Base-by-base conservation (phyloP, 2,888 invertebrate species). In the Smittia sp. region DNA sequence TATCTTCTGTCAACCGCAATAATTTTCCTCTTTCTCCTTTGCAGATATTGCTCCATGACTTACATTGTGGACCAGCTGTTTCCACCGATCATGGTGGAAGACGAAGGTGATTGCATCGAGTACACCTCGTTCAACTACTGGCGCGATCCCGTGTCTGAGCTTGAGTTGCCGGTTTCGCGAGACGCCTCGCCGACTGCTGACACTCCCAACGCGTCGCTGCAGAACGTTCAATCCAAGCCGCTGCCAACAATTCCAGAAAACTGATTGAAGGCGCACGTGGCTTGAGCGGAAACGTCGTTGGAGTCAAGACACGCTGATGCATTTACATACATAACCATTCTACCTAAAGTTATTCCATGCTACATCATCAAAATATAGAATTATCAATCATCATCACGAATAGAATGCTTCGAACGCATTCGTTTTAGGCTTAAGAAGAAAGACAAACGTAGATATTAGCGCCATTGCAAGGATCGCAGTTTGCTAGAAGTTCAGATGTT, bases 51-150 rank as follows among this genome's bases (percentile, higher is more conserved):
- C 75, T 93, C 93, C 82, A 93, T 98, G 91, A 92, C 92, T 76
- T 92, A 92, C 82, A 89, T 97, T 76, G 97, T 94, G 76, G 98
- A 98, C 85, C 96, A 96, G 83, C 88, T 98, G 82, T 98, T 97
- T 84, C 98, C 98, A 77, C 90, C 92, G 66, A 83, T 85, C 18
- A 63, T 27, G 27, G 22, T 25, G 1, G 25, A 39, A 7, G 85
- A 85, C 78, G 86, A 85, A 7, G 32, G 78, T 79, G 85, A 87
- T 76, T 88, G 88, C 65, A 87, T 88, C 76, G 88, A 88, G 80
- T 97, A 89, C 85, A 94, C 93, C 75, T 90, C 91, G 79, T 95
- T 96, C 77, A 90, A 92, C 78, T 98, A 90, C 83, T 98, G 98
- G 98, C 89, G 96, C 76, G 92, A 94, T 77, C 96, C 96, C 9